Evolutionary conservation across 2,888 invertebrate species (phyloP), one percentile per base, ranked within the genome.

Genomic region (Drosophila ezoana): DNA sequence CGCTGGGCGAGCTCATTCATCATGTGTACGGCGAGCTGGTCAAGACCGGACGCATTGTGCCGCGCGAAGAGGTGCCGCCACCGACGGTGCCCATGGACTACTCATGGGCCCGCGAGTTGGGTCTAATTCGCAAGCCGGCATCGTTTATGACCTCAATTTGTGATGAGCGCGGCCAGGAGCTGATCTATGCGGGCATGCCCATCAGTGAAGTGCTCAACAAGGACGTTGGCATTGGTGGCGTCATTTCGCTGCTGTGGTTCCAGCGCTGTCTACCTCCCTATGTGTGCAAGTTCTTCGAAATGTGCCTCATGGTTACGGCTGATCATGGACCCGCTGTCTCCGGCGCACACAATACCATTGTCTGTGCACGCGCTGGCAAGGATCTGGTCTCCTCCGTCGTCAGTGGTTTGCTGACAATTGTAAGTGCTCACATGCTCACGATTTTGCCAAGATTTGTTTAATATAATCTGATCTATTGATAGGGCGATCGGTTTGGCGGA

Each of bases 61-160:
- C 98, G 0, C 95, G 95, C 81, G 95, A 97, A 44, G 99, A 99
- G 92, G 95, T 97, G 53, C 98, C 99, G 10, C 99, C 99, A 37
- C 99, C 99, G 2, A 99, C 99, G 16, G 99, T 99, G n/a, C 99
- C 99, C 9, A 99, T 99, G 99, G 99, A 99, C 92, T 99, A 98
- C 92, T 97, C 96, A 72, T 99, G 99, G 99, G 99, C 99, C 0
- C 95, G 89, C 33, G 99, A 99, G 93, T 93, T 99, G 68, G 99
- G 99, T 13, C 93, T 99, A 9, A 99, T 99, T 90, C 95, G 99
- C 38, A 99, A 99, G 91, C 99, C 99, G 41, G 99, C 99, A 0
- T 98, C 98, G 2, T 99, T 99, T 93, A 99, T 99, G 96, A 99
- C 99, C 18, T 98, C 98, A 14, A 99, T 99, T 89, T 99, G 99